Base-by-base conservation (phyloP, 2,797 vertebrate genomes). In the Mus minutoides region DNA sequence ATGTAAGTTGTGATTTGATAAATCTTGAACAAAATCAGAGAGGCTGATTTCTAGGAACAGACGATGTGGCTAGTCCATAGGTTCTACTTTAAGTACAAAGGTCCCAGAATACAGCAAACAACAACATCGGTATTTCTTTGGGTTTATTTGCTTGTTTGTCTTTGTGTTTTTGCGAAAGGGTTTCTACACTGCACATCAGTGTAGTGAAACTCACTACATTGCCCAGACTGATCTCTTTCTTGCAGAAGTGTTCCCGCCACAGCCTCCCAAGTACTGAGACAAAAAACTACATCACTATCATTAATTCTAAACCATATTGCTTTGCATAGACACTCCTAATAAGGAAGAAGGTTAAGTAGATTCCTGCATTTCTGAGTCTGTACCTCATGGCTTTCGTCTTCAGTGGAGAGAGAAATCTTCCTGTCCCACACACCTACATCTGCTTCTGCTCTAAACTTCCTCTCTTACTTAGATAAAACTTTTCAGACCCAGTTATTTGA, bases 381-480 rank as follows among this genome's bases (percentile, higher is more conserved):
- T 93, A 52, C 10, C 58, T 17, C n/a, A 73, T 71, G 29, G 58
- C 62, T 52, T 92, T 52, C 52, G 76, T 87, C 71, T 92, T 93
- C 78, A 88, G 4, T 77, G 6, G 58, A 19, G 37, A 94, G 29
- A 83, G n/a, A 40, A 93, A 71, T 92, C 43, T 84, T 92, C 64
- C 56, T 58, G 64, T 24, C 19, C 69, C 9, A 29, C 62, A 26
- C 54, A 37, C 69, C 54, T 40, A 80, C 40, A 89, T 90, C 58
- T 95, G 62, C 43, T 94, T 91, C 93, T 75, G 34, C 16, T 91
- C 29, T 69, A 90, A 93, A 95, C 31, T 13, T 96, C 60, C 88
- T 34, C 73, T 80, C 43, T 79, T 60, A 69, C 8, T 69, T 73
- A 85, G 52, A 89, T 73, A 64, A 92, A 89, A 92, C 56, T 80